These are phyloP conservation scores for Oscheius myriophilus DNA, from an alignment of 2,888 invertebrate genomes.

Conservation along the genomic window DNA sequence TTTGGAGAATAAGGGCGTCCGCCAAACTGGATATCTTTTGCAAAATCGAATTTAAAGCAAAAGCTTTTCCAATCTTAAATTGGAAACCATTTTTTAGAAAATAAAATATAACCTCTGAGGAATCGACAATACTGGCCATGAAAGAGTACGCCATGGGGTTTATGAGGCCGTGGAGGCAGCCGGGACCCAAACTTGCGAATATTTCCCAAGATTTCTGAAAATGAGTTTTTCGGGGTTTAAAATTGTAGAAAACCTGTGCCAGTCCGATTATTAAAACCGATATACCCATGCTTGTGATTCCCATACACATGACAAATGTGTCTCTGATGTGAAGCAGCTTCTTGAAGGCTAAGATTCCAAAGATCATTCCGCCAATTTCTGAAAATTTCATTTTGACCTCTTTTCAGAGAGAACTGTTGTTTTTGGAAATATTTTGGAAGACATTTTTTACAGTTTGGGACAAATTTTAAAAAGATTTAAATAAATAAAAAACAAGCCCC, in stretches of 20 bases:
- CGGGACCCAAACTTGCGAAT: constrained; percentile 59
- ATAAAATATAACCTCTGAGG: constrained; percentile 49
- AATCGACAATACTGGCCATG: constrained; percentile 60
- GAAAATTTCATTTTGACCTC: constrained; percentile 9
- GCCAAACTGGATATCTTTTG: constrained; percentile 57
- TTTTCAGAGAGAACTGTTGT: too few relatives aligned
- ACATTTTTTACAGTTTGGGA: too few relatives aligned
- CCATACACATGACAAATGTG: constrained; percentile 56
- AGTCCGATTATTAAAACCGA: constrained; percentile 61
- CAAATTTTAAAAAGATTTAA: too few relatives aligned
- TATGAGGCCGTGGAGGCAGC: constrained; percentile 60
- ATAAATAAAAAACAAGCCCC: too few relatives aligned
- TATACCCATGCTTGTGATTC: constrained; percentile 54
- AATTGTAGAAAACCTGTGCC: constrained; percentile 46
- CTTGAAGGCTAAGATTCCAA: constrained; percentile 62
- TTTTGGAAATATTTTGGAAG: too few relatives aligned
- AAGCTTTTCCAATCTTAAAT: constrained; percentile 62
- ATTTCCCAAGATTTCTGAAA: constrained; percentile 57
- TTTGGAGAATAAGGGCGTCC: constrained; percentile 58
- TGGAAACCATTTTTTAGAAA: too few relatives aligned
- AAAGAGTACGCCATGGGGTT: constrained; percentile 65
- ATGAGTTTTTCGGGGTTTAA: neutral
- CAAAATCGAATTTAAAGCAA: constrained; percentile 58
- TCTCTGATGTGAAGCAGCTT: constrained; percentile 53
- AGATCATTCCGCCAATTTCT: constrained; percentile 62